Conservation (phyloP, 23 tunicate genomes). For the Clavelina lepadiformis region DNA sequence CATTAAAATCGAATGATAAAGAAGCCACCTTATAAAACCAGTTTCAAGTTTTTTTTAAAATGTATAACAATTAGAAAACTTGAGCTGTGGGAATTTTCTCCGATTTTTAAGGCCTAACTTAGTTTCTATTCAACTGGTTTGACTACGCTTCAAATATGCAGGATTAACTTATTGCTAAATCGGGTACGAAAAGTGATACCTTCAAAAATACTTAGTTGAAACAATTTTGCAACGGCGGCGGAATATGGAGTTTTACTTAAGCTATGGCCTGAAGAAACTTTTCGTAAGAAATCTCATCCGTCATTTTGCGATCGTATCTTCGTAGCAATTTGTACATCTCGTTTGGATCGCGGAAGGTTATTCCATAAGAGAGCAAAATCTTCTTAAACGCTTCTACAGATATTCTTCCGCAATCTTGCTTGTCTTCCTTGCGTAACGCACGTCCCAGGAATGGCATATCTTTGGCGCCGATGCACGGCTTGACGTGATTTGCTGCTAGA, state of each 20-base stretch:
- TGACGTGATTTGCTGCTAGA: conserved; percentile 1
- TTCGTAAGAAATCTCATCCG: conserved; percentile 74
- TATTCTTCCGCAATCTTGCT: conserved; percentile 50
- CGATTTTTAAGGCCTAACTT: no score
- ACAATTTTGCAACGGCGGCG: no score
- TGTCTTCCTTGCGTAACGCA: conserved; percentile 55
- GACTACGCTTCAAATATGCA: no score
- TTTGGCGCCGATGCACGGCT: conserved; percentile 38
- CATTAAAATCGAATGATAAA: no score
- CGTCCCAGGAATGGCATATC: conserved; percentile 60
- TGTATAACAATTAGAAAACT: no score
- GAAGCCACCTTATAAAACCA: no score
- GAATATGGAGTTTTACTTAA: conserved; percentile 15
- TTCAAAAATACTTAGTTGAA: no score
- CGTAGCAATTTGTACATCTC: conserved; percentile 69
- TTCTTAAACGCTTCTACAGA: conserved; percentile 60
- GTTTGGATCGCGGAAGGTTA: conserved; percentile 67
- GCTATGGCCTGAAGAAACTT: conserved; percentile 59
- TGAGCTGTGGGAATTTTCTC: no score
- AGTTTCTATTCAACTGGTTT: no score
- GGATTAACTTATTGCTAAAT: no score
- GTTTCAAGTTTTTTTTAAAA: no score
- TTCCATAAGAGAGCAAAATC: conserved; percentile 53
- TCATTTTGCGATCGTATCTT: conserved; percentile 66
- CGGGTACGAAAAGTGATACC: no score